phyloP scores from a whole-genome alignment of 2,113 vertebrate genomes.

The Leucopsar rothschildi region DNA sequence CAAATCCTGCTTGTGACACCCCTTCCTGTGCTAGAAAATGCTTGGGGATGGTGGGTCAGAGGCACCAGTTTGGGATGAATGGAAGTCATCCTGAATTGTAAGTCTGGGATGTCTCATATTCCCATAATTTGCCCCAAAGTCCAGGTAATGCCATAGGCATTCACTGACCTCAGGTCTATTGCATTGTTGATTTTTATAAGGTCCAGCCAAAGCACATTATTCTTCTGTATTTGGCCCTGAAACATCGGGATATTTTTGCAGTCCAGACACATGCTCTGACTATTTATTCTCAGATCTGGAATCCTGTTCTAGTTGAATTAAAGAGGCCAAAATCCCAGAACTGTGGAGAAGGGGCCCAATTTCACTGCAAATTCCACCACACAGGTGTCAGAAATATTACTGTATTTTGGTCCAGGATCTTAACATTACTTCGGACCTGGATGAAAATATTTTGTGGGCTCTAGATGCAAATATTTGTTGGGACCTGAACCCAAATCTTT shows the following conservation, averaged over 20 bases:
- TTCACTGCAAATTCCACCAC: neutral
- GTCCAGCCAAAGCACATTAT: neutral
- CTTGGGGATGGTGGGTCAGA: neutral
- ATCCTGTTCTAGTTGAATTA: neutral
- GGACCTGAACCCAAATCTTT: no score
- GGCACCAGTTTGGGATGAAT: accelerated
- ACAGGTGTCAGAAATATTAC: accelerated
- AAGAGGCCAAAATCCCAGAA: neutral
- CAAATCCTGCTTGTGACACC: neutral
- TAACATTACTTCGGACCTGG: neutral
- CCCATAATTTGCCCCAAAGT: neutral
- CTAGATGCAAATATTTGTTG: neutral
- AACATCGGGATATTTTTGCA: neutral
- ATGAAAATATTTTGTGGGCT: neutral
- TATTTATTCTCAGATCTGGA: neutral
- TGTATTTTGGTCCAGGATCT: neutral
- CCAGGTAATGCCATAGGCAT: accelerated
- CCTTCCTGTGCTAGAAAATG: neutral
- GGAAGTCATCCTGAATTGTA: neutral
- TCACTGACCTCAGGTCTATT: accelerated
- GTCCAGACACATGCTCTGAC: no score
- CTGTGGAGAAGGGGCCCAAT: accelerated
- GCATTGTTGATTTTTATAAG: accelerated
- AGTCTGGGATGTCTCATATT: neutral
- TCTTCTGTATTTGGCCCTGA: neutral